Evolutionary conservation across 2,113 vertebrate species (phyloP).

Genomic region (Urocolius indicus): DNA sequence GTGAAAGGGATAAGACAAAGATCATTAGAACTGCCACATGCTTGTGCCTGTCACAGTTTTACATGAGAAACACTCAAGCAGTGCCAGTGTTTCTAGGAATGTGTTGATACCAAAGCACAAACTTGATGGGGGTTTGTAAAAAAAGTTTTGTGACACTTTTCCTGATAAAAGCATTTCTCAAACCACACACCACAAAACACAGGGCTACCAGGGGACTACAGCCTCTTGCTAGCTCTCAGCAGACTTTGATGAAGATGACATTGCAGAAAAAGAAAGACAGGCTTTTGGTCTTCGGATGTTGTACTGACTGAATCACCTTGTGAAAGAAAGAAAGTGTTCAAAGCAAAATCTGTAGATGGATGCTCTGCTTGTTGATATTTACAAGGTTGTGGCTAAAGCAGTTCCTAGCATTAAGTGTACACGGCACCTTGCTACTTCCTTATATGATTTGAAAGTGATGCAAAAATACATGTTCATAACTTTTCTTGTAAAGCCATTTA

Average conservation of each 20-base stretch:
- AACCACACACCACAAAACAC: background rate
- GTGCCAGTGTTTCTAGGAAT: background rate
- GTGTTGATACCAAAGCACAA: background rate
- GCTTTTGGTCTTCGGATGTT: constrained; percentile 22
- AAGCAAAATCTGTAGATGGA: background rate
- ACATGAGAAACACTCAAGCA: background rate
- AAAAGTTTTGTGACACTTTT: background rate
- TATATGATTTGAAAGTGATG: background rate
- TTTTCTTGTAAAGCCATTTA: background rate
- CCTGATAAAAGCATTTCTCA: constrained; percentile 8
- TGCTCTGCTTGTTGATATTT: background rate
- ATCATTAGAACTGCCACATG: constrained; percentile 13
- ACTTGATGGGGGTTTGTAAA: background rate
- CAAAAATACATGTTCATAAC: rapidly evolving
- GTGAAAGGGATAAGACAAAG: background rate
- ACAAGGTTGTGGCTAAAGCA: background rate
- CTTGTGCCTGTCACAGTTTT: constrained; percentile 28
- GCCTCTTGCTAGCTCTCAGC: constrained; percentile 3
- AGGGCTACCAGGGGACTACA: background rate
- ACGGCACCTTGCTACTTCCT: background rate
- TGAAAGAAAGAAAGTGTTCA: background rate
- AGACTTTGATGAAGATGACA: constrained; percentile 36
- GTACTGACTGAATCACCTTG: constrained; percentile 17
- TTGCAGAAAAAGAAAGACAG: background rate
- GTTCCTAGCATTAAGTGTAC: background rate